A percentile compares a stretch with the other conserved stretches of the same genome.
phyloP scores from a whole-genome alignment of 1,140 invertebrate species.

The Drosophila serrata region DNA sequence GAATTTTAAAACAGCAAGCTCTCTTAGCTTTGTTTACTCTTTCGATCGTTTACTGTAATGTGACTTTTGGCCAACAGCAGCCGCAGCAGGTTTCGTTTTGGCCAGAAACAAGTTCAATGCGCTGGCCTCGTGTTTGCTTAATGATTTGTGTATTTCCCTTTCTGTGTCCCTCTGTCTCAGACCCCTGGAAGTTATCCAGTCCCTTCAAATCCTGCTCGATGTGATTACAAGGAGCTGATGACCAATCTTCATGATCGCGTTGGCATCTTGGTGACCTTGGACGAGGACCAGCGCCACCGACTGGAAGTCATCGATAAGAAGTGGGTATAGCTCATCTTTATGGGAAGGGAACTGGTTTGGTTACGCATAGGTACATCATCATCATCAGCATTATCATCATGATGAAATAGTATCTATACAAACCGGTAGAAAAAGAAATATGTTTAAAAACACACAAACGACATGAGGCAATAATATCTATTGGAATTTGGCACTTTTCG shows the following conservation, averaged over 20 bases:
- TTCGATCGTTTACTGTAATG: conserved; percentile 37
- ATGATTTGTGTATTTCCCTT: conserved; percentile 9
- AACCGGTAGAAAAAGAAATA: conserved; percentile 47
- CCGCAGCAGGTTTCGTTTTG: conserved; percentile 48
- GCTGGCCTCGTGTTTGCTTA: conserved; percentile 44
- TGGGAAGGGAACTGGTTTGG: conserved; percentile 42
- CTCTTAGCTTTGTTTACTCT: conserved; percentile 8
- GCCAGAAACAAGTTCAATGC: conserved; percentile 50
- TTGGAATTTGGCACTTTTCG: conserved; percentile 26
- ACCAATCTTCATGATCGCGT: conserved; percentile 85
- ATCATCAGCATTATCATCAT: neutral
- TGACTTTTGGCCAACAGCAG: conserved; percentile 29
- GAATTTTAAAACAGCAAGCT: neutral
- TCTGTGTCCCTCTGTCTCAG: conserved; percentile 4
- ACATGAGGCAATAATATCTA: neutral
- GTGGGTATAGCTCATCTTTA: conserved; percentile 64
- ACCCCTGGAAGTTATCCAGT: neutral
- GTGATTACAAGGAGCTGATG: conserved; percentile 70
- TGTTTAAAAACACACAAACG: neutral
- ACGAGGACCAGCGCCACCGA: conserved; percentile 84
- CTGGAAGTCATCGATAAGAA: conserved; percentile 86
- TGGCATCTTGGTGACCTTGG: conserved; percentile 81
- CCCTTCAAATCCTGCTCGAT: conserved; percentile 8
- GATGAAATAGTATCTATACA: conserved; percentile 15
- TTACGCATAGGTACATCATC: conserved; percentile 26